A percentile compares a stretch with the other conserved stretches of the same genome.
Conservation (phyloP, 2,113 vertebrate genomes). For the Smithornis capensis region DNA sequence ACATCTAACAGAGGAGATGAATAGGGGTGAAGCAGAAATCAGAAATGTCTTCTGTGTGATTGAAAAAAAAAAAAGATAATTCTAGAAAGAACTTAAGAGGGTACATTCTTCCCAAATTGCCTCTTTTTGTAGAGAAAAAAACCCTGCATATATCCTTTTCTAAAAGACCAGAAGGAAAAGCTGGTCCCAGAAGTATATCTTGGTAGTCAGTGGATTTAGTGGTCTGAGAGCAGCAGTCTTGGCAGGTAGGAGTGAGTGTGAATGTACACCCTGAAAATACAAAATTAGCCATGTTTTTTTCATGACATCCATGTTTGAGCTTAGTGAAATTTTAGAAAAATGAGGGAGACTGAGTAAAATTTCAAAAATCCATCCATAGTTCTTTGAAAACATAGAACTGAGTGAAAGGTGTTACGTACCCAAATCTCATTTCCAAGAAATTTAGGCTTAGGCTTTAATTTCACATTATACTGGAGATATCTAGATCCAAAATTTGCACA, state of each 20-base stretch:
- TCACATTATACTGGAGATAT: neutral
- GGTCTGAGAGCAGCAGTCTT: neutral
- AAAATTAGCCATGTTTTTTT: neutral
- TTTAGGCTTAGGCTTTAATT: neutral
- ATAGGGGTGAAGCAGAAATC: neutral
- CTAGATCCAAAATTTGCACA: neutral
- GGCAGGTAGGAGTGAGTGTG: neutral
- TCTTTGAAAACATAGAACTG: neutral
- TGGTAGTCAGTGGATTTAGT: neutral
- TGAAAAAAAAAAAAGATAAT: neutral
- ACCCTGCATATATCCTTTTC: neutral
- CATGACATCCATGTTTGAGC: neutral
- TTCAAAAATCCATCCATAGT: neutral
- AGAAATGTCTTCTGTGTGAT: neutral
- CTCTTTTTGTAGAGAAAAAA: neutral
- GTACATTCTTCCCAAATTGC: neutral
- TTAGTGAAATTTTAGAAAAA: neutral
- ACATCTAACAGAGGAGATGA: accelerated
- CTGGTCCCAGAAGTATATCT: neutral
- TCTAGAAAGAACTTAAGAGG: neutral
- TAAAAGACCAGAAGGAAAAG: neutral
- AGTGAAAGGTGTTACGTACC: accelerated
- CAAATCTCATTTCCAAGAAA: neutral
- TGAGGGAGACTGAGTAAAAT: neutral
- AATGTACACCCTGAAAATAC: neutral